phyloP scores from a whole-genome alignment of 2,797 vertebrate species.

The Pseudocheirus occidentalis region DNA sequence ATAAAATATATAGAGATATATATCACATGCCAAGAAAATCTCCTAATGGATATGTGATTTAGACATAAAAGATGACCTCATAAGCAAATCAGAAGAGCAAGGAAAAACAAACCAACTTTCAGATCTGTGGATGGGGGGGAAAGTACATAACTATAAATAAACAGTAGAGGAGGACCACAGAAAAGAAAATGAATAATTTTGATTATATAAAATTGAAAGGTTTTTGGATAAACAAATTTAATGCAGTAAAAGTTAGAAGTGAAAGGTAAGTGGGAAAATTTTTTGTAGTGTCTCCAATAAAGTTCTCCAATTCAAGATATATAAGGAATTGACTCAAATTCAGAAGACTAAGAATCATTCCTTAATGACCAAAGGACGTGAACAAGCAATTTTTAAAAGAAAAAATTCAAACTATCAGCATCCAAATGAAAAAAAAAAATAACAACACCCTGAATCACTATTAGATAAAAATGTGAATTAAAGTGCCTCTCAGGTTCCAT shows the following conservation, averaged over 20 bases:
- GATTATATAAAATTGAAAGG: not conserved
- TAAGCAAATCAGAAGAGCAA: not conserved
- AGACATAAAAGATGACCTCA: not conserved
- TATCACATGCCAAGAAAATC: not conserved
- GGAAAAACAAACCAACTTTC: not conserved
- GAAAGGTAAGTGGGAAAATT: not conserved
- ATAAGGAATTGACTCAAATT: not conserved
- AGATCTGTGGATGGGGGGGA: not conserved
- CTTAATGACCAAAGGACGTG: not conserved
- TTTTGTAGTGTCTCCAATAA: not conserved
- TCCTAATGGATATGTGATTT: not conserved
- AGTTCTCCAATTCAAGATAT: not conserved
- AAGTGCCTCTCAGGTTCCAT: not conserved
- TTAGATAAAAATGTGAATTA: not conserved
- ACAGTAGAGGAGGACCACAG: not conserved
- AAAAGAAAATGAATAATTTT: not conserved
- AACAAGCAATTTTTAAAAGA: not conserved
- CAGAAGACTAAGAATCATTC: not conserved
- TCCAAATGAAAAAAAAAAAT: too few relatives aligned
- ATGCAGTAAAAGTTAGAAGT: not conserved
- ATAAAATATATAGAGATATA: too few relatives aligned
- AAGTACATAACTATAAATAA: not conserved
- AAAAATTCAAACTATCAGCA: not conserved
- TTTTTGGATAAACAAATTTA: not conserved
- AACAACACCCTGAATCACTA: not conserved